Evolutionary conservation across 2,888 invertebrate species (phyloP).

Genomic region (Drosophila peninsularis): DNA sequence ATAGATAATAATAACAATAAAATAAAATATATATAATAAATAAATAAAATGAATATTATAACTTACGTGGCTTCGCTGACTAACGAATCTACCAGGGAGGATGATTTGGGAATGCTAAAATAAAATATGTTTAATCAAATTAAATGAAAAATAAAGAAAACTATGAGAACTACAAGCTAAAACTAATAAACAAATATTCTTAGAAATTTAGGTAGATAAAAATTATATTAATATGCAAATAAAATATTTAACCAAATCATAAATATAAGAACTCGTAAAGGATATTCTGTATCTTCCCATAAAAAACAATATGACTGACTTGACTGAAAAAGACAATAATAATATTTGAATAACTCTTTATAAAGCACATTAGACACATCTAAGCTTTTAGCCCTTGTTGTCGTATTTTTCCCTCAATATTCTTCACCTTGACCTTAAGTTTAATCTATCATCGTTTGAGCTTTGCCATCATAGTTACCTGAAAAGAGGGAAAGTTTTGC

Average conservation of each 20-base stretch:
- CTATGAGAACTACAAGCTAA: conserved; percentile 20
- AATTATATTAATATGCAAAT: not conserved
- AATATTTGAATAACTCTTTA: too few relatives aligned
- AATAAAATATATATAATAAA: not conserved
- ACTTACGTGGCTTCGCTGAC: conserved; percentile 82
- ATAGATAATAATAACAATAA: not conserved
- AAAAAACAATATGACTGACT: too few relatives aligned
- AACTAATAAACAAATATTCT: conserved; percentile 14
- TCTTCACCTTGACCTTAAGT: conserved; percentile 31
- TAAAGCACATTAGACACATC: not conserved
- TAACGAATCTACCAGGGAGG: conserved; percentile 78
- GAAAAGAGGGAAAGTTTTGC: conserved; percentile 52
- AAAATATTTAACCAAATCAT: not conserved
- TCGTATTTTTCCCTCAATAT: not conserved
- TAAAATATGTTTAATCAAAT: conserved; percentile 31
- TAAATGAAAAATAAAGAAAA: conserved; percentile 3
- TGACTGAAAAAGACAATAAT: too few relatives aligned
- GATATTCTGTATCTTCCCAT: too few relatives aligned
- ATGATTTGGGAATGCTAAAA: conserved; percentile 69
- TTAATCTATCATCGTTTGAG: conserved; percentile 4
- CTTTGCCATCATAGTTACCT: conserved; percentile 47
- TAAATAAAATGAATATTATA: conserved; percentile 10
- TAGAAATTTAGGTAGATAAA: not conserved
- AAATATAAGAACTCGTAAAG: not conserved
- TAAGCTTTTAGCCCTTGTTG: not conserved